A percentile compares a stretch with the other conserved stretches of the same genome.
Conservation (phyloP, 2,113 vertebrate genomes). For the Entomyzon cyanotis region DNA sequence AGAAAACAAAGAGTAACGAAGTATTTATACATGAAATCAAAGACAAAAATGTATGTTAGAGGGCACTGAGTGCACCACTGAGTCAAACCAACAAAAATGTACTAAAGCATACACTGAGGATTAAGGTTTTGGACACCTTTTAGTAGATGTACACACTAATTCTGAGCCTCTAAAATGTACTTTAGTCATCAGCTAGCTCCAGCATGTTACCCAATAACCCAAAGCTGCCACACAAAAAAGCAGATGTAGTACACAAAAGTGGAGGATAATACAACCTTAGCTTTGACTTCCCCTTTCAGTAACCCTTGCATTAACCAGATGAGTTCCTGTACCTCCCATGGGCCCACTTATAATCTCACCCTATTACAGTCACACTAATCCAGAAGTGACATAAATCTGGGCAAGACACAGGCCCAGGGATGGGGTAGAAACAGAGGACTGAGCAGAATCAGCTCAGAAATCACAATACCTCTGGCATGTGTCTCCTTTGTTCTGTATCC, state of each 20-base stretch:
- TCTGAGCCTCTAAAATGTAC: not conserved
- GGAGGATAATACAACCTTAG: not conserved
- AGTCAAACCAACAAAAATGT: not conserved
- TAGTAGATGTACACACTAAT: not conserved
- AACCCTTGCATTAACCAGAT: not conserved
- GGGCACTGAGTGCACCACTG: not conserved
- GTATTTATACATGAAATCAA: conserved; percentile 1
- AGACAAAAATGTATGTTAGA: not conserved
- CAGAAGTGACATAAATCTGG: not conserved
- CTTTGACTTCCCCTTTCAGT: not conserved
- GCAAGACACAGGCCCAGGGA: not conserved
- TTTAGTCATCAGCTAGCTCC: not conserved
- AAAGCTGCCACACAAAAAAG: not conserved
- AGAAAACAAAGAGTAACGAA: conserved; percentile 4
- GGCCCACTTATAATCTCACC: not conserved
- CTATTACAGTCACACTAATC: not conserved
- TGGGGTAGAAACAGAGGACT: not conserved
- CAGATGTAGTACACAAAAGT: not conserved
- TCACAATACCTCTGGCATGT: not conserved
- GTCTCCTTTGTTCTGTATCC: not conserved
- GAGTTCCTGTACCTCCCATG: not conserved
- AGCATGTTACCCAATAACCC: not conserved
- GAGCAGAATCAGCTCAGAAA: not conserved
- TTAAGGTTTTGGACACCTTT: not conserved
- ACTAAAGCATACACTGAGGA: not conserved